Evolutionary conservation across 2,113 vertebrate genomes (phyloP).

Genomic region (Pseudopipra pipra): DNA sequence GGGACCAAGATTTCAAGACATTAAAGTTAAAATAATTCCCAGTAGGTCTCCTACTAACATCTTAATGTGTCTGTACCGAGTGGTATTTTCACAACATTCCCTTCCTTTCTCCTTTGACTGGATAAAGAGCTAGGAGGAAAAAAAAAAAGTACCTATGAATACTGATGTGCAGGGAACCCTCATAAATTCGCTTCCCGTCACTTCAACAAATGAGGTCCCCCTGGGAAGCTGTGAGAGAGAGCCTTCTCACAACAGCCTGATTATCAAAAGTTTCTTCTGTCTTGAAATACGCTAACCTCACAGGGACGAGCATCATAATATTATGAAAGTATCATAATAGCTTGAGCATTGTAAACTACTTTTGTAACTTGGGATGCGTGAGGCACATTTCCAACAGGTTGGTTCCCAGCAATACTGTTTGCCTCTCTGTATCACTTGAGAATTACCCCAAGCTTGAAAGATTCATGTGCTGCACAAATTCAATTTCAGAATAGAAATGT

Average conservation of each 20-base stretch:
- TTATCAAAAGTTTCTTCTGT: background rate
- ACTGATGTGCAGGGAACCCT: background rate
- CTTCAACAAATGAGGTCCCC: constrained; percentile 8
- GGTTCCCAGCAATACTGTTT: background rate
- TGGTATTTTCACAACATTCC: background rate
- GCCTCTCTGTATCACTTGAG: background rate
- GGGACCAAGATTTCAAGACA: background rate
- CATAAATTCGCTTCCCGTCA: constrained; percentile 15
- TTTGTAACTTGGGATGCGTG: background rate
- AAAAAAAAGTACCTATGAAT: background rate
- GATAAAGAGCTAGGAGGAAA: background rate
- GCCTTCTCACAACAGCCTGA: constrained; percentile 14
- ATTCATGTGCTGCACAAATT: constrained; percentile 25
- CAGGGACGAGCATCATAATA: background rate
- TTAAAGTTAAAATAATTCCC: background rate
- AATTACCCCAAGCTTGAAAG: background rate
- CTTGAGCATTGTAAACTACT: constrained; percentile 16
- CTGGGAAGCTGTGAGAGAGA: background rate
- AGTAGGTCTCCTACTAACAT: background rate
- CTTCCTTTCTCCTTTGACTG: constrained; percentile 15
- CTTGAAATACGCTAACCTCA: background rate
- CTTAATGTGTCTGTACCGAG: background rate
- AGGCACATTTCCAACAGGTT: background rate
- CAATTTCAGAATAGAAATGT: constrained; percentile 8
- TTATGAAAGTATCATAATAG: background rate